Base-by-base conservation (phyloP, 1,140 invertebrate species). In the Batillaria attramentaria region DNA sequence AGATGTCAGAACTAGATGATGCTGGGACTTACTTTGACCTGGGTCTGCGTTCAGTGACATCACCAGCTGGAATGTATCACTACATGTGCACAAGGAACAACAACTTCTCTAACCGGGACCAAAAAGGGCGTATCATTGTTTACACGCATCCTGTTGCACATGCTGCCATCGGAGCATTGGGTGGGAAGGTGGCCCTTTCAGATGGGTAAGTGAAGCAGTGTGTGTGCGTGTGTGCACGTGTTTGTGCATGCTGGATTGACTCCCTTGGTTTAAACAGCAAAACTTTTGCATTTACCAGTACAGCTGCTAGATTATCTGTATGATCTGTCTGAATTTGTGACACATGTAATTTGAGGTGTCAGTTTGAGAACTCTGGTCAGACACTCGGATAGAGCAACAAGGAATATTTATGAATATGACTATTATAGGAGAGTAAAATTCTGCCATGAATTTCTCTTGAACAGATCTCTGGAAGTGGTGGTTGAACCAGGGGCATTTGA, bases 81-180 rank as follows among this genome's bases (percentile, higher is more conserved):
- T 91, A 88, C 76, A 89, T 91, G 83, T 87, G 86, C 73, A 90
- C 90, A 0, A 83, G 90, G 24, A 91, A 91, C 81, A 91, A 91
- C 77, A 87, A 91, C 83, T 91, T 91, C 84, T 88, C 88, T 3
- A 91, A 91, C 73, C 72, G 91, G n/a, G 87, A 89, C 77, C 91
- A 91, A 83, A 91, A 91, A 69, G 90, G 86, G 10, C 79, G 85
- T 37, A 72, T 91, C 13, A 79, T 84, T 33, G 86, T 87, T 13
- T 50, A 62, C 18, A 77, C 79, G 1, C 76, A 78, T 68, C 79
- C 72, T 10, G 41, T 80, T 54, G 57, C 43, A n/a, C 54, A 81
- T 43, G 68, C 83, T 37, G 76, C 84, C n/a, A 85, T 91, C 65
- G 89, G 89, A 24, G 84, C 80, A 66, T 87, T 84, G 74, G 89